Evolutionary conservation across 1,140 invertebrate species (phyloP), one percentile per base, ranked within the genome.

Genomic region (Drosophila athabasca): DNA sequence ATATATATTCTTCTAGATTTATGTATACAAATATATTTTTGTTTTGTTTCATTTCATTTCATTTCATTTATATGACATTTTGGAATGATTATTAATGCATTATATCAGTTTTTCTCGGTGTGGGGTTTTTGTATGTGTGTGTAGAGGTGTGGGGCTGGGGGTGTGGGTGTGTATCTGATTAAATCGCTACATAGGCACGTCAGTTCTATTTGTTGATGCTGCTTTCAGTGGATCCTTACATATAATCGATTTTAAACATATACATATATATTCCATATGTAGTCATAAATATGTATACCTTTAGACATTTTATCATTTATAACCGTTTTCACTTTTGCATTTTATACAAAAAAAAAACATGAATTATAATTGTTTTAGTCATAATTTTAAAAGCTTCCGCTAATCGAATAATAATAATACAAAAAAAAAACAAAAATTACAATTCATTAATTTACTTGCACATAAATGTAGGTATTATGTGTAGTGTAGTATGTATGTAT

Each of bases 161-260:
- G 62, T 39, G 69, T 19, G 39, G 69, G 52, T 52, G 35, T 73
- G 58, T 84, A 61, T 71, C 49, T 85, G 72, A 76, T 76, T 85
- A 85, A 76, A 84, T 84, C 81, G 80, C 80, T 84, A 84, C 81
- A 84, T 84, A 84, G 80, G 80, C 80, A 84, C 80, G 80, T 84
- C 80, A 84, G 80, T 84, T 84, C 80, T 84, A 84, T 84, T 84
- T 84, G 76, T 79, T 79, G 76, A 79, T 80, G 69, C 62, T 60
- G 45, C 72, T 68, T 81, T 51, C 60, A 74, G 65, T 74, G 71
- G 70, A 74, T 74, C 49, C 71, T 74, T 74, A 74, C n/a, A 19
- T 58, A n/a, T 73, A 70, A 45, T 48, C 45, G 35, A 54, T 41
- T 46, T 6, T 68, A 52, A 54, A 54, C 43, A 72, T 62, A 71